These are phyloP conservation scores for Drosophila phalerata DNA, from an alignment of 2,888 invertebrate genomes.

Conservation along the genomic window DNA sequence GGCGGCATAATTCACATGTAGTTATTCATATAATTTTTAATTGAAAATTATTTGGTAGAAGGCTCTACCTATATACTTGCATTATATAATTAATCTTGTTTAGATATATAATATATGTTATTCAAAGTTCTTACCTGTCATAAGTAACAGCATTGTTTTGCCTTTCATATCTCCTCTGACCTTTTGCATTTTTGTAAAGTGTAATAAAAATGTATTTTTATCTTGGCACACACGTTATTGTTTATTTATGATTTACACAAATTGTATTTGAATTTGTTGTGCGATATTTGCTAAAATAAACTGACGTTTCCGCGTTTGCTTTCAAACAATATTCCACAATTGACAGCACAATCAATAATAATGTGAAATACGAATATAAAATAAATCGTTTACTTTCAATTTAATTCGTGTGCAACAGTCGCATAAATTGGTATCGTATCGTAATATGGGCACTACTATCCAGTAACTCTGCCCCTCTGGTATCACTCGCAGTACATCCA, in stretches of 20 bases:
- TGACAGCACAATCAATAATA: slow-evolving; percentile 58
- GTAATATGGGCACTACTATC: slow-evolving; percentile 13
- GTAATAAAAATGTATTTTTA: slow-evolving; percentile 11
- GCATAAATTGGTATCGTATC: slow-evolving; percentile 10
- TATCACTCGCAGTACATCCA: slow-evolving; percentile 14
- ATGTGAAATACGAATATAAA: slow-evolving; percentile 14
- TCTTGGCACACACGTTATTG: slow-evolving; percentile 6
- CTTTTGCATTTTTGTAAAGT: slow-evolving; percentile 35
- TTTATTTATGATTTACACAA: slow-evolving; percentile 49
- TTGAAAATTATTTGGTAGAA: neutral
- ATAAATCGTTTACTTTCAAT: slow-evolving; percentile 48
- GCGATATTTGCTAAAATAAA: slow-evolving; percentile 34
- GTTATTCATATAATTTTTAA: too few relatives aligned
- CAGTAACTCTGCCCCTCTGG: slow-evolving; percentile 7
- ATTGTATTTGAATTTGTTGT: slow-evolving; percentile 33
- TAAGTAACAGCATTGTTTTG: slow-evolving; percentile 52
- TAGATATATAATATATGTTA: neutral
- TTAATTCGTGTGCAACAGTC: slow-evolving; percentile 20
- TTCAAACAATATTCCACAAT: slow-evolving; percentile 55
- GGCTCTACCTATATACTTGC: neutral
- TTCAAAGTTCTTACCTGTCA: slow-evolving; percentile 57
- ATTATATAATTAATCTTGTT: neutral
- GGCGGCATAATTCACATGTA: slow-evolving; percentile 15
- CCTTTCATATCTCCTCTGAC: slow-evolving; percentile 1
- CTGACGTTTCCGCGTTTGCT: slow-evolving; percentile 55